Evolutionary conservation across 2,113 vertebrate species (phyloP).

Genomic region (Sitta europaea): DNA sequence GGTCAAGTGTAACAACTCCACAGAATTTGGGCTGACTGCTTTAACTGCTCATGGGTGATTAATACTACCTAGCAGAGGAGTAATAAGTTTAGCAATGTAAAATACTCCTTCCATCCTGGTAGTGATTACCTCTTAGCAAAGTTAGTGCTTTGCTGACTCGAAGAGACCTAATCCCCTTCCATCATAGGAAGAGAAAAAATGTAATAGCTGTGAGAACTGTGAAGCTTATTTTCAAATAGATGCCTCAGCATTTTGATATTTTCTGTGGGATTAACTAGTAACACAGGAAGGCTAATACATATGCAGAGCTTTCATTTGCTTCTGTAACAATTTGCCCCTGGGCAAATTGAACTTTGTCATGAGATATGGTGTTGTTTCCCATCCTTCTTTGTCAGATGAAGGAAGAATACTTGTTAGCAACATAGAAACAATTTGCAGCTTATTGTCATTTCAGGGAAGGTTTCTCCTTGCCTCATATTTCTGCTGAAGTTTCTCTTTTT

Average conservation of each 20-base stretch:
- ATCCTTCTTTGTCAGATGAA: neutral
- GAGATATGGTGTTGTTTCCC: neutral
- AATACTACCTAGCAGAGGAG: neutral
- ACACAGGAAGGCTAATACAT: conserved; percentile 32
- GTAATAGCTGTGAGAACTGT: neutral
- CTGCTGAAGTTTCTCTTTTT: neutral
- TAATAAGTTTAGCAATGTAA: neutral
- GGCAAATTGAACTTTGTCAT: neutral
- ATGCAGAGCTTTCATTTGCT: conserved; percentile 40
- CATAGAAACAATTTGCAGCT: neutral
- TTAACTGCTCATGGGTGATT: neutral
- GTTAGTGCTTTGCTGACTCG: neutral
- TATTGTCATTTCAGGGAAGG: neutral
- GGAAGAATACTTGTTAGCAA: neutral
- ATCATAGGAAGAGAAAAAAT: neutral
- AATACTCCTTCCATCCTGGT: neutral
- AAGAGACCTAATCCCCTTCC: neutral
- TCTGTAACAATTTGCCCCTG: conserved; percentile 6
- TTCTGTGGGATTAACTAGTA: conserved; percentile 50
- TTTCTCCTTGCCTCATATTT: neutral
- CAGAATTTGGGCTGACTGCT: neutral
- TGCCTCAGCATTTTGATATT: conserved; percentile 55
- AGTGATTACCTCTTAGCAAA: neutral
- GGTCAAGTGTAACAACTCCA: neutral
- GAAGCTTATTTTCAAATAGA: conserved; percentile 32